Conservation (phyloP, 2,797 vertebrate genomes). For the Crossoptilon crossoptilon region DNA sequence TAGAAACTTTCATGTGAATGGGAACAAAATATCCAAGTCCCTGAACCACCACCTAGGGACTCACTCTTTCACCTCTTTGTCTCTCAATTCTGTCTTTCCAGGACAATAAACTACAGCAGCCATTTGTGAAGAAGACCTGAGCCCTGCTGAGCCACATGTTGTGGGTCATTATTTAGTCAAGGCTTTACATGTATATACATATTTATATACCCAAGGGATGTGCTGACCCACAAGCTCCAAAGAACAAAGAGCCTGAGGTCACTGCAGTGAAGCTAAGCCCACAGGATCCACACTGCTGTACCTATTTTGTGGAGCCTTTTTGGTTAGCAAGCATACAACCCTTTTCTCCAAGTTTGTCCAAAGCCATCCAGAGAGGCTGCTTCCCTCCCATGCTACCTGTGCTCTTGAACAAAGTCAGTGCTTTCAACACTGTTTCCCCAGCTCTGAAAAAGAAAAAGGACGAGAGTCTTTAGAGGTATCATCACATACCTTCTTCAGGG, state of each 20-base stretch:
- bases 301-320: not conserved
- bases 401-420: not conserved
- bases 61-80: not conserved
- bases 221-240: not conserved
- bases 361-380: not conserved
- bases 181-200: no score
- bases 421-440: constrained; percentile 6
- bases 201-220: not conserved
- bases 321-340: not conserved
- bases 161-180: not conserved
- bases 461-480: not conserved
- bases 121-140: not conserved
- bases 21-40: not conserved
- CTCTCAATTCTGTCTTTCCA: not conserved
- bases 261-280: not conserved
- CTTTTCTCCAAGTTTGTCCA: not conserved
- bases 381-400: not conserved
- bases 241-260: not conserved
- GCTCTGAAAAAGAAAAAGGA: constrained; percentile 48
- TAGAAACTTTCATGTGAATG: not conserved
- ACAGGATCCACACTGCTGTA: not conserved
- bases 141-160: not conserved
- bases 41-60: not conserved
- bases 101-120: not conserved
- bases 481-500: constrained; percentile 75